These are phyloP conservation scores for Pollachius pollachius DNA, from an alignment of 2,113 vertebrate genomes.

Conservation along the genomic window DNA sequence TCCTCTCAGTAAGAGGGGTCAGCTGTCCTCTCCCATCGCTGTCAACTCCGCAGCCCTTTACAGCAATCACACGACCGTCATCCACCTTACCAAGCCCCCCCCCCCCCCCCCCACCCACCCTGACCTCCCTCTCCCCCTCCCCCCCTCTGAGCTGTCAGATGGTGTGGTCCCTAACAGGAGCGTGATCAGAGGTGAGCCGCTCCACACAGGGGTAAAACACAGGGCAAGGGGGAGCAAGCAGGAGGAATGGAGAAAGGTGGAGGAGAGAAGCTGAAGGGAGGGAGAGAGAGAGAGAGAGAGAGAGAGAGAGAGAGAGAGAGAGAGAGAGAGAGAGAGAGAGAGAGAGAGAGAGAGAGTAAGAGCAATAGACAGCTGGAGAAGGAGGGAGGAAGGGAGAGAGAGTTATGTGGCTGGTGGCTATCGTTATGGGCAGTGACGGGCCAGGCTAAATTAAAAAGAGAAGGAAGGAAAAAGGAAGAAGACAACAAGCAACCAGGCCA, in stretches of 20 bases:
- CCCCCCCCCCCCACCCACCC: conserved; percentile 2
- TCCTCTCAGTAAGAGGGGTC: conserved; percentile 38
- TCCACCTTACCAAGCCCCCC: conserved; percentile 13
- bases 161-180: neutral
- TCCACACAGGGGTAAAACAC: conserved; percentile 14
- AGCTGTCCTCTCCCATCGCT: conserved; percentile 51
- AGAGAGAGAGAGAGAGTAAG: neutral
- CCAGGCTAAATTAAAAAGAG: conserved; percentile 6
- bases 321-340: neutral
- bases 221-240: neutral
- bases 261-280: neutral
- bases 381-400: no score
- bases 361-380: conserved; percentile 4
- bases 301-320: neutral
- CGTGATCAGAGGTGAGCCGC: conserved; percentile 34
- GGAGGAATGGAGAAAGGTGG: neutral
- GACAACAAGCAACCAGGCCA: neutral
- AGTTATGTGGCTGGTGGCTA: no score
- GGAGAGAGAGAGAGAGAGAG: neutral
- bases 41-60: conserved; percentile 44
- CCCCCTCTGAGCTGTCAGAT: conserved; percentile 28
- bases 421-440: conserved; percentile 21
- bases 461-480: neutral
- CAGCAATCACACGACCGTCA: conserved; percentile 26
- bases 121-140: neutral